Evolutionary conservation across 2,113 vertebrate species (phyloP), one percentile per base, ranked within the genome.

Genomic region (Shinisaurus crocodilurus): DNA sequence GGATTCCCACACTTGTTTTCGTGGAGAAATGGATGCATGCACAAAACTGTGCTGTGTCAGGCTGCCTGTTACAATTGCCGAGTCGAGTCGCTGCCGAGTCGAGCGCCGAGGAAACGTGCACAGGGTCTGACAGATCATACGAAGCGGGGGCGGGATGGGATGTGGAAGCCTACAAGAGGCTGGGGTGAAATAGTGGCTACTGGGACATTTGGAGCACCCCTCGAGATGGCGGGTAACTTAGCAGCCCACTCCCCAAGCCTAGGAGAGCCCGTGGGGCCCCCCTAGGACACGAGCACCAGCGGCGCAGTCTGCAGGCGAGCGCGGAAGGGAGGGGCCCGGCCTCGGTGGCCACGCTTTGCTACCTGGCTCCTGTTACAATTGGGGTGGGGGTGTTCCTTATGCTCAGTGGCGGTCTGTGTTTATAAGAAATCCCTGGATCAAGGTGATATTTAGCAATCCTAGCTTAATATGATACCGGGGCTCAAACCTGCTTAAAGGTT

Each of bases 291-390:
- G 37, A 5, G 43, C 40, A 34, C 37, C 8, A 12, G 43, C n/a
- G 43, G 15, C 3, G 32, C 43, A 20, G 32, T 34, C 32, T 6
- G 6, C 34, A 34, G 32, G 48, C 5, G 57, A 6, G 29, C 1
- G 2, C 5, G 1, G 15, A 16, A 57, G 69, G n/a, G 20, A 32
- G 23, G 50, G 29, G 67, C 43, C 84, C 50, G 60, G 60, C 60
- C 60, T 23, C 60, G 20, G 60, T 18, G 60, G 40, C 40, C 13
- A 5, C 23, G 3, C 57, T 84, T 48, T 16, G 29, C 65, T 94
- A 99, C 99, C 98, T 99, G 93, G 16, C 97, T 98, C 23, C 6
- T 20, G 18, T 63, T 63, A 63, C 60, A 50, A 50, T 8, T 50
- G 48, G 37, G 8, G 37, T 18, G 5, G 6, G 23, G 74, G 74